Base-by-base conservation (phyloP, 2,797 vertebrate genomes). In the Xenopus petersii region DNA sequence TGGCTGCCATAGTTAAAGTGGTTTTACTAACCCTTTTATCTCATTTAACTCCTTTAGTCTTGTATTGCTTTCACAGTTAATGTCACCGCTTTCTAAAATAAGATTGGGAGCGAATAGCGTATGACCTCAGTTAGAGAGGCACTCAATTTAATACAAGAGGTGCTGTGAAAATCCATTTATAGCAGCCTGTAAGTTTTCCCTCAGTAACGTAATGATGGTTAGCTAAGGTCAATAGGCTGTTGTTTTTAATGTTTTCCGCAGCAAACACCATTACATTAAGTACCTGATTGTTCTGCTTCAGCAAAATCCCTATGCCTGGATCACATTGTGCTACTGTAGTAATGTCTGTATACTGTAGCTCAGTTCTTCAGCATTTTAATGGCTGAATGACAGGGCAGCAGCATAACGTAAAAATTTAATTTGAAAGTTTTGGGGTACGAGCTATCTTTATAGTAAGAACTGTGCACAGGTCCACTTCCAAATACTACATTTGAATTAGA, bases 21-120 rank as follows among this genome's bases (percentile, higher is more conserved):
- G 70, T 78, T 78, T 70, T 79, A 60, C 49, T 62, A 21, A 60
- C 33, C 66, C 64, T 77, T 72, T 67, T 67, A 72, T 61, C 69
- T 67, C n/a, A 49, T 36, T 70, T 74, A 79, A 70, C 71, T 13
- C 71, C 62, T 73, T 47, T 24, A 21, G 15, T 17, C 15, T 46
- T 46, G 36, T 9, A 64, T 17, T 47, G 2, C 33, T 64, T 13
- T 64, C 15, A 24, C 17, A 13, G 8, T 56, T 56, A 56, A 56
- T 24, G 58, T 26, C 21, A 10, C 58, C 46, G 15, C 16, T 64
- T 16, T 47, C 5, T 64, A 46, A 64, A 46, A 33, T 63, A 63
- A 42, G 30, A 63, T 36, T 4, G 12, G 12, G 12, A 16, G 21
- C 12, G 24, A 33, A 63, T 63, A 51, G 11, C 6, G 12, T 63